Conservation (phyloP, 2,113 vertebrate species). For the Alaudala cheleensis region DNA sequence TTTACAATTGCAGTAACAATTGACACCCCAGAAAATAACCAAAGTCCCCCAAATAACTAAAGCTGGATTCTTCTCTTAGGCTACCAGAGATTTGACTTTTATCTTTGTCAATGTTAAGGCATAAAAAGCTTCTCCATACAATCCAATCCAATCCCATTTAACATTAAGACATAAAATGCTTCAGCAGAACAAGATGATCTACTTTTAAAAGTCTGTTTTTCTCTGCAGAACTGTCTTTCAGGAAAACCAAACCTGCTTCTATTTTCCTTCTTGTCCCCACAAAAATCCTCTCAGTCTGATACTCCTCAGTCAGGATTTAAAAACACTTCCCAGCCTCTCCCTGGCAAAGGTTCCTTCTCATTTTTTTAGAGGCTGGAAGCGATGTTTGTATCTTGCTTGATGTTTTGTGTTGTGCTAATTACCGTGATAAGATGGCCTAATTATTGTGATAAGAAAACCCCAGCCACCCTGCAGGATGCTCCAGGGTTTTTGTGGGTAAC, state of each 20-base stretch:
- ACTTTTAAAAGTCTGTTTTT: background rate
- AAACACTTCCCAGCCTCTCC: background rate
- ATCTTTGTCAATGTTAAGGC: background rate
- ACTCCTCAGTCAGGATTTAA: background rate
- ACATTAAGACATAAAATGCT: background rate
- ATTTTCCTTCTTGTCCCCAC: background rate
- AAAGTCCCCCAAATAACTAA: background rate
- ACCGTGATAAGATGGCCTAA: background rate
- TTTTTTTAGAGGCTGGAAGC: background rate
- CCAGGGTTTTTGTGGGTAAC: background rate
- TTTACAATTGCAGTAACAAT: background rate
- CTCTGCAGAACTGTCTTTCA: background rate
- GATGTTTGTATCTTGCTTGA: background rate
- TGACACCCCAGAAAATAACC: background rate
- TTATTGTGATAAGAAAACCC: background rate
- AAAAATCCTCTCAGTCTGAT: background rate
- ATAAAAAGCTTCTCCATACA: background rate
- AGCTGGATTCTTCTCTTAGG: background rate
- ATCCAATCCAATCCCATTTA: background rate
- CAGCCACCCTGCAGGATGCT: background rate
- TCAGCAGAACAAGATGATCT: background rate
- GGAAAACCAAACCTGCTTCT: background rate
- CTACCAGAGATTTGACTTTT: background rate
- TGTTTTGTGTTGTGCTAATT: background rate
- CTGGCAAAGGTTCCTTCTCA: background rate